Conservation (phyloP, 2,888 invertebrate species). For the Amblyjoppa proteus region DNA sequence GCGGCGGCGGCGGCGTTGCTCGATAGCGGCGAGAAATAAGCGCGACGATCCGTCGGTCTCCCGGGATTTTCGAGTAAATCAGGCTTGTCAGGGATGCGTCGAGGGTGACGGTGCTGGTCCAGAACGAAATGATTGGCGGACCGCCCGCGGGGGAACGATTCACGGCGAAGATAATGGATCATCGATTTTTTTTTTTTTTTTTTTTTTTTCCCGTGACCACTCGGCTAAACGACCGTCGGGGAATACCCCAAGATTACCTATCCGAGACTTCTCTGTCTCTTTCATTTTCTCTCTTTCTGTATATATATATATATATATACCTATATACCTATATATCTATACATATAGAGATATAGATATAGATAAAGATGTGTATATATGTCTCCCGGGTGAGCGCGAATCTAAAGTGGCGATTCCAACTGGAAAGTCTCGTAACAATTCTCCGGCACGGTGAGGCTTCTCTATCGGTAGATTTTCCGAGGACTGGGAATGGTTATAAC, state of each 20-base stretch:
- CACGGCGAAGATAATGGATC: constrained; percentile 63
- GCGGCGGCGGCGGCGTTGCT: constrained; percentile 22
- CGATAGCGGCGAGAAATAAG: constrained; percentile 51
- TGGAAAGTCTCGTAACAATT: constrained; percentile 36
- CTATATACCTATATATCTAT: no score
- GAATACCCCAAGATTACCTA: constrained; percentile 60
- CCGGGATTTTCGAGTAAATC: constrained; percentile 73
- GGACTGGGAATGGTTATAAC: constrained; percentile 52
- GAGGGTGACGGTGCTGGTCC: constrained; percentile 70
- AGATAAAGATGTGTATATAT: no score
- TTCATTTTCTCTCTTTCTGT: constrained; percentile 1
- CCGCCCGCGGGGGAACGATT: constrained; percentile 71
- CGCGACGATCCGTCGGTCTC: constrained; percentile 67
- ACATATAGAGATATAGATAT: no score
- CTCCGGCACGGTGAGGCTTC: constrained; percentile 1
- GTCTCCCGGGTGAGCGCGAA: background rate
- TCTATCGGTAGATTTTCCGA: constrained; percentile 54
- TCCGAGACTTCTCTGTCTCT: constrained; percentile 41
- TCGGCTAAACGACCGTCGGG: constrained; percentile 68
- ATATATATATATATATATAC: no score
- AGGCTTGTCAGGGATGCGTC: constrained; percentile 70
- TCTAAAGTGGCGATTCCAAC: constrained; percentile 53
- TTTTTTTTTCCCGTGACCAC: constrained; percentile 67
- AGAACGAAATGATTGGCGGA: constrained; percentile 76
- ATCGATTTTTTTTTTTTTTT: constrained; percentile 68